Base-by-base conservation (phyloP, 2,888 invertebrate genomes). In the Coelogynopora nodosa region DNA sequence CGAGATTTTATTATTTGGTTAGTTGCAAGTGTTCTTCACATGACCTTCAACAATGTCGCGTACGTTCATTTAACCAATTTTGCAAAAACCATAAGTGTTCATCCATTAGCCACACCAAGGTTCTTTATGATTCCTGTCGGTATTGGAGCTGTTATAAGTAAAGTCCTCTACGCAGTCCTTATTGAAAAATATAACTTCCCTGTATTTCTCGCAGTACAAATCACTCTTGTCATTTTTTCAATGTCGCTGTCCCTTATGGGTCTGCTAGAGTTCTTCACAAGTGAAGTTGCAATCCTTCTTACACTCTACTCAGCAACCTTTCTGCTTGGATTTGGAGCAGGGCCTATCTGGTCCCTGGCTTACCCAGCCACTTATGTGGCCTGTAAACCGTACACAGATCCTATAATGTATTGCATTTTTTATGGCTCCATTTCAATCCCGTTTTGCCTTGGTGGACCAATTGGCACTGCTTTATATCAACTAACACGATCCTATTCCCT, bases 101-200 rank as follows among this genome's bases (percentile, higher is more conserved):
- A 74, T 26, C 74, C 74, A 74, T 74, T 74, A 26, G 74, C 74
- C 23, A 5, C 74, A 23, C 74, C 74, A 13, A 74, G 23, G 2
- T 74, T n/a, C 27, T 74, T 74, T 26, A 74, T 74, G 74, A 74
- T 74, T 74, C 18, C 10, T 23, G 2, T 74, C 2, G 74, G 74
- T 26, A n/a, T 10, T 74, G 74, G 74, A 23, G 74, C 74, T 2
- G 23, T 26, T 26, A 26, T 74, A 74, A 74, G 74, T 26, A 74
- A 74, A 74, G 23, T 74, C 23, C 23, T 74, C 2, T 74, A 74
- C 23, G 74, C 74, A 5, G 5, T 74, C 23, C 74, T 74, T 74
- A 74, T 74, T 74, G 74, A 74, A 26, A 74, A 26, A 5, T 74
- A n/a, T 74, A 74, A 74, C 74, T 74, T 74, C 27, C 74, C 74